phyloP scores from a whole-genome alignment of 2,888 invertebrate genomes.

The Conus canariensis region DNA sequence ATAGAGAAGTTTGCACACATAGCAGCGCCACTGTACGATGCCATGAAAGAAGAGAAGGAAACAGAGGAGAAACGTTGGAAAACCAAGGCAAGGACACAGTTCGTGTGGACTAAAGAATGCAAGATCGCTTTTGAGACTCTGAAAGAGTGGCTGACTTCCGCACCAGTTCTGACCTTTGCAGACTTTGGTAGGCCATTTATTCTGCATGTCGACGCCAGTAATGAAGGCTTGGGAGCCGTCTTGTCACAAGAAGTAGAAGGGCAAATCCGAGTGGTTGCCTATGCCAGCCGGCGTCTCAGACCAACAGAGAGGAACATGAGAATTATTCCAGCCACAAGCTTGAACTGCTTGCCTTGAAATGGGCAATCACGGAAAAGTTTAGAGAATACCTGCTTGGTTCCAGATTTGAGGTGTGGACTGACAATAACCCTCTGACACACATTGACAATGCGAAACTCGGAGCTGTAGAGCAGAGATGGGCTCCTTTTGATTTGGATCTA shows the following conservation, averaged over 20 bases:
- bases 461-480: not conserved
- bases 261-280: constrained; percentile 45
- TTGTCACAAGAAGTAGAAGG: constrained; percentile 53
- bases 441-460: not conserved
- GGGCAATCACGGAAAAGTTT: constrained; percentile 56
- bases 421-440: constrained; percentile 13
- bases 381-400: constrained; percentile 48
- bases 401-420: constrained; percentile 49
- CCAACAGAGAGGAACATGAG: constrained; percentile 49
- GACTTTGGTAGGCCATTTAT: constrained; percentile 53
- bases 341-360: constrained; percentile 55
- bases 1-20: constrained; percentile 11
- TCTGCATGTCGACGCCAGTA: constrained; percentile 54
- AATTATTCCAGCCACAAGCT: constrained; percentile 56
- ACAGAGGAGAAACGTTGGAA: no score
- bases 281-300: constrained; percentile 53
- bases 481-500: no score
- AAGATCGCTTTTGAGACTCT: constrained; percentile 46
- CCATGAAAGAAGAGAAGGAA: not conserved
- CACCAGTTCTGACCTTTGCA: constrained; percentile 55
- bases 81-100: not conserved
- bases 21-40: constrained; percentile 13
- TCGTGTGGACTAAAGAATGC: constrained; percentile 40
- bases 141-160: constrained; percentile 46
- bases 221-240: constrained; percentile 52